Conservation (phyloP, 2,797 vertebrate genomes). For the Zenarchopterus dispar region DNA sequence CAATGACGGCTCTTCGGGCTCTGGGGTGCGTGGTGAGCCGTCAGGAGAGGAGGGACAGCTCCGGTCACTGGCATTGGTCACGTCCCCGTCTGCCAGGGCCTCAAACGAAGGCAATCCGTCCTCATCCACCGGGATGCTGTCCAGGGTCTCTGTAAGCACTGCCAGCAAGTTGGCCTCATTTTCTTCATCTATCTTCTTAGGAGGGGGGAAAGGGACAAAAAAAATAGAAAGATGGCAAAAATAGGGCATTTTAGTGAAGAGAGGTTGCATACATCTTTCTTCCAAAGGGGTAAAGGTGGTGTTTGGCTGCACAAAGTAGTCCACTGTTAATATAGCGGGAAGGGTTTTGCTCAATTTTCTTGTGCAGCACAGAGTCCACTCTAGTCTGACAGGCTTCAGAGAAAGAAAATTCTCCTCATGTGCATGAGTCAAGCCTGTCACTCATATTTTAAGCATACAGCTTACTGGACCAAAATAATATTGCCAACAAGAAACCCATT, state of each 20-base stretch:
- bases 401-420: slow-evolving; percentile 71
- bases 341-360: slow-evolving; percentile 36
- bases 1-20: slow-evolving; percentile 98
- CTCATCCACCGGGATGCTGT: slow-evolving; percentile 99
- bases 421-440: slow-evolving; percentile 83
- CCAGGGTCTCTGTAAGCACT: slow-evolving; percentile 98
- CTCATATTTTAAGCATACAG: slow-evolving; percentile 85
- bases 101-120: slow-evolving; percentile 99
- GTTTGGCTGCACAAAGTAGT: slow-evolving; percentile 55
- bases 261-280: slow-evolving; percentile 59
- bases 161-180: slow-evolving; percentile 99
- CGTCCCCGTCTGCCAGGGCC: slow-evolving; percentile 98
- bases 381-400: slow-evolving; percentile 63
- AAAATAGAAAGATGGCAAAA: slow-evolving; percentile 66
- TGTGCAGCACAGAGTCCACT: slow-evolving; percentile 50
- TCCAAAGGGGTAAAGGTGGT: slow-evolving; percentile 54
- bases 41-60: slow-evolving; percentile 94
- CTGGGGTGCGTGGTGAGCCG: slow-evolving; percentile 91
- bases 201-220: slow-evolving; percentile 50
- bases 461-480: slow-evolving; percentile 88
- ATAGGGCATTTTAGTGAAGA: slow-evolving; percentile 81
- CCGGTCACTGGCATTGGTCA: slow-evolving; percentile 95
- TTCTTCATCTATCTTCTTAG: slow-evolving; percentile 99
- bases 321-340: slow-evolving; percentile 67
- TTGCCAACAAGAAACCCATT: slow-evolving; percentile 83